Conservation (phyloP, 2,113 vertebrate species). For the Heliornis fulica region DNA sequence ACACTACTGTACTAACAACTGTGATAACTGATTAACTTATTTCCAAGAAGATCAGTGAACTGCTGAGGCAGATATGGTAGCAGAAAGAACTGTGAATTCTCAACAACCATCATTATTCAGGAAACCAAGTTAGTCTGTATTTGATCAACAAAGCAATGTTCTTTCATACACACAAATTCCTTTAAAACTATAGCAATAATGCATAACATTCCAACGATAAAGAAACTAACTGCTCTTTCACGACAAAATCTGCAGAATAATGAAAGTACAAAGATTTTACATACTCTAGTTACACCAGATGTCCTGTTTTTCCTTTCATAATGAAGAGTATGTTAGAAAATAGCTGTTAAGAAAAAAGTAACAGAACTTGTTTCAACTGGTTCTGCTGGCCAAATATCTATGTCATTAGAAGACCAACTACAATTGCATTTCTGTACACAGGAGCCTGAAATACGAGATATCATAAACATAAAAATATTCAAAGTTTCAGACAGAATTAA, state of each 20-base stretch:
- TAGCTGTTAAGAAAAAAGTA: background rate
- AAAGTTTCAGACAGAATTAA: background rate
- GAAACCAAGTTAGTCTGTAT: background rate
- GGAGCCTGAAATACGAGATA: conserved; percentile 40
- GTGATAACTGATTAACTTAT: background rate
- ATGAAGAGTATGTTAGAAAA: background rate
- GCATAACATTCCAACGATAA: background rate
- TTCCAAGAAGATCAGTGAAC: background rate
- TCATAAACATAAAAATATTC: conserved; percentile 8
- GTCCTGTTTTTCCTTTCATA: background rate
- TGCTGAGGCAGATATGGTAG: background rate
- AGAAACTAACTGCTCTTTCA: background rate
- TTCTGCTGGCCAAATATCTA: background rate
- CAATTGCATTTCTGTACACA: background rate
- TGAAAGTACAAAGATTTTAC: background rate
- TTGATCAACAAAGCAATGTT: background rate
- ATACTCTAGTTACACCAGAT: background rate
- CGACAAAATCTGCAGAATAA: background rate
- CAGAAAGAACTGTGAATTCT: background rate
- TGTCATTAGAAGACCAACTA: background rate
- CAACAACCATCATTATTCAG: background rate
- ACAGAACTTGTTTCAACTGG: conserved; percentile 10
- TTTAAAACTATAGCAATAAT: background rate
- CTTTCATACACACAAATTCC: background rate
- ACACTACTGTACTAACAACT: background rate